Conservation (phyloP, 2,113 vertebrate genomes). For the Nesospiza acunhae region DNA sequence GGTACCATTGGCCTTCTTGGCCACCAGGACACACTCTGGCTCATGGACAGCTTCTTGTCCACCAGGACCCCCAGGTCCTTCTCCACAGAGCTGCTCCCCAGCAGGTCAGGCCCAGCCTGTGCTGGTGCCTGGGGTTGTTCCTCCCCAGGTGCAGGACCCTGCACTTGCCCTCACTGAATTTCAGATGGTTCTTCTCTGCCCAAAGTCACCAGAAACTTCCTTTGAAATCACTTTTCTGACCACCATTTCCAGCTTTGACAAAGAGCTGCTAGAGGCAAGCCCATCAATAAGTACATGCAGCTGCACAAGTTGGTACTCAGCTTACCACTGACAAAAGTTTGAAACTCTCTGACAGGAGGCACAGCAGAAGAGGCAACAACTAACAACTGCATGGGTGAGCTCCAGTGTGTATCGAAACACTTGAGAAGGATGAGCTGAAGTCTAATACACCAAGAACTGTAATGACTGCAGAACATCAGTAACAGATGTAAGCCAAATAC, state of each 20-base stretch:
- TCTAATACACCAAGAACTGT: background rate
- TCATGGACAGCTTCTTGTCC: background rate
- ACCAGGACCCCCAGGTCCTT: too few relatives aligned
- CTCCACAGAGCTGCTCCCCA: background rate
- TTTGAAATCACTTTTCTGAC: background rate
- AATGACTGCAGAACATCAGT: background rate
- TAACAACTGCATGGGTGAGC: background rate
- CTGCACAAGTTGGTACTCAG: background rate
- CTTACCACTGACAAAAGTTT: background rate
- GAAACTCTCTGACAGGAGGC: background rate
- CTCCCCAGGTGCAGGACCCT: background rate
- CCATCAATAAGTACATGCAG: fast-evolving
- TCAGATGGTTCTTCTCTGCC: background rate
- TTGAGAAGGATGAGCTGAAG: background rate
- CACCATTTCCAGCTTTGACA: background rate
- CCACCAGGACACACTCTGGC: background rate
- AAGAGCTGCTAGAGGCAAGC: background rate
- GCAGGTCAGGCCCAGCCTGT: background rate
- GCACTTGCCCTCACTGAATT: background rate
- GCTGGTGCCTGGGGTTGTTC: background rate
- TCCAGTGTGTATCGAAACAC: background rate
- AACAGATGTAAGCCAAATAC: background rate
- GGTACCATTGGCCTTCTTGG: fast-evolving
- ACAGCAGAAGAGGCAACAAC: background rate
- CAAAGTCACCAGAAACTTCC: fast-evolving